Conservation (phyloP, 2,888 invertebrate genomes). For the Acheta domesticus region DNA sequence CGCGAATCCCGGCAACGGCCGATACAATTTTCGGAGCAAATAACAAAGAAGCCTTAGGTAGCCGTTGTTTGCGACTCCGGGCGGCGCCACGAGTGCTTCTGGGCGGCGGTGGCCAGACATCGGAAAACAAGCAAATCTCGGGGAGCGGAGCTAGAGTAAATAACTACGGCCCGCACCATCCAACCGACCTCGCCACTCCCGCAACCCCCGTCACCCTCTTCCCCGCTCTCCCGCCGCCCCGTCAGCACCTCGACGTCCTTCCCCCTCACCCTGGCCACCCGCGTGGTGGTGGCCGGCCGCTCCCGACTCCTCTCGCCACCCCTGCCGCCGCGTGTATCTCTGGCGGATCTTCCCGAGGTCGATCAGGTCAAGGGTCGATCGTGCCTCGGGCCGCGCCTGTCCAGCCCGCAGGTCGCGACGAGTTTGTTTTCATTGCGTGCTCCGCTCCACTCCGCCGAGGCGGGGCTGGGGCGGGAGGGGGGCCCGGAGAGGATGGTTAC, state of each 20-base stretch:
- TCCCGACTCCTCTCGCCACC: background rate
- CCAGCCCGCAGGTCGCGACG: background rate
- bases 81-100: background rate
- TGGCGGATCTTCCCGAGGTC: background rate
- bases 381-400: background rate
- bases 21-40: conserved; percentile 4
- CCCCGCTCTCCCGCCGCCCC: background rate
- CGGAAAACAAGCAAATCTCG: conserved; percentile 18
- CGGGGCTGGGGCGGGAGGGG: background rate
- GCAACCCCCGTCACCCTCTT: background rate
- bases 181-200: background rate
- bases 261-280: too few species aligned
- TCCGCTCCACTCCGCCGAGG: background rate
- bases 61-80: background rate
- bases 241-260: too few species aligned
- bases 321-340: background rate
- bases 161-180: background rate
- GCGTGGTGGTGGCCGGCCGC: background rate
- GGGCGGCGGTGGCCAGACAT: background rate
- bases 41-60: background rate
- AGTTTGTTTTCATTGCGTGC: conserved; percentile 2
- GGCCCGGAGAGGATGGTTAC: too few species aligned
- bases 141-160: background rate
- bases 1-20: background rate
- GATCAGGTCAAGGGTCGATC: background rate